Evolutionary conservation across 2,888 invertebrate species (phyloP).

Genomic region (Eumacrocentrus americanus): DNA sequence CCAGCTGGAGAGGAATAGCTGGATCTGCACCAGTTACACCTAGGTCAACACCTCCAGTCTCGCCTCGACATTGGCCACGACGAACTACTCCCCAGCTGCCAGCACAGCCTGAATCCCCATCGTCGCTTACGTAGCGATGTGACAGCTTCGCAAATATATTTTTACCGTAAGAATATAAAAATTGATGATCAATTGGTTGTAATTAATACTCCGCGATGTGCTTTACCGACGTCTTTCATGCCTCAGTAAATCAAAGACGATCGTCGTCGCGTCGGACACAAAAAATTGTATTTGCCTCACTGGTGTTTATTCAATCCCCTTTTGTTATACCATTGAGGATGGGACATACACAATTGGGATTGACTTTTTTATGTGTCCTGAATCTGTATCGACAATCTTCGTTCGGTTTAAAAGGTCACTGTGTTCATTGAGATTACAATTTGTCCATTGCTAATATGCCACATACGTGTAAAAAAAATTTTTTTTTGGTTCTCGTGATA

Average conservation of each 20-base stretch:
- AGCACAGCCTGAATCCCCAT: constrained; percentile 47
- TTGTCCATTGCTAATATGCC: background rate
- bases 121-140: constrained; percentile 49
- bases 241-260: too few species aligned
- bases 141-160: constrained; percentile 32
- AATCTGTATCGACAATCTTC: constrained; percentile 13
- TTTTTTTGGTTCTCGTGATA: background rate
- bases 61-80: constrained; percentile 71
- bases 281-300: too few species aligned
- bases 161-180: background rate
- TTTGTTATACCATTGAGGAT: background rate
- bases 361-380: background rate
- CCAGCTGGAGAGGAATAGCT: constrained; percentile 57
- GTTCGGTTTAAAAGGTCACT: constrained; percentile 11
- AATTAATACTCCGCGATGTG: background rate
- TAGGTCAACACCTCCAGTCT: constrained; percentile 75
- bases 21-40: constrained; percentile 80
- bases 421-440: constrained; percentile 19
- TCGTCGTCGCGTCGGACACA: too few species aligned
- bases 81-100: constrained; percentile 47
- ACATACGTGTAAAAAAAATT: background rate
- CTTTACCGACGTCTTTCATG: too few species aligned
- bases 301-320: too few species aligned
- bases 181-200: background rate
- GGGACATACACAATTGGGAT: background rate